Percentiles rank a stretch among this genome's conserved stretches.
These are phyloP conservation scores for Apis florea DNA, from an alignment of 1,140 invertebrate genomes.

Conservation along the genomic window DNA sequence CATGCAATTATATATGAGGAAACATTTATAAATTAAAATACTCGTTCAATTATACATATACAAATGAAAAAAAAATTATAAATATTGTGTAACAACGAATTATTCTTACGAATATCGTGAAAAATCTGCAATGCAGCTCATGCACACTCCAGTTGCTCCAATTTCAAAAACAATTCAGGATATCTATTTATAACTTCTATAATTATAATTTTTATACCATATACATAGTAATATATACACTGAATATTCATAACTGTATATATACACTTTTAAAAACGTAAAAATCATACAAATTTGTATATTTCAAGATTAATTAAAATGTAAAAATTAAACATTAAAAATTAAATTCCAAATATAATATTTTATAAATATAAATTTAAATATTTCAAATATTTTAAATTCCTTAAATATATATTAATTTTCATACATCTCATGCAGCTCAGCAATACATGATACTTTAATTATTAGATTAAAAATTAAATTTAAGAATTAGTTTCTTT, in stretches of 20 bases:
- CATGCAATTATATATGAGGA: too few relatives aligned
- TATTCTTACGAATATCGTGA: conserved; percentile 31
- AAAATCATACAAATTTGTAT: not conserved
- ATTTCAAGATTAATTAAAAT: not conserved
- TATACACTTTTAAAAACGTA: not conserved
- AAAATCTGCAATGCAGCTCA: conserved; percentile 53
- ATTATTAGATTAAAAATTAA: too few relatives aligned
- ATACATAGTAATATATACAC: not conserved
- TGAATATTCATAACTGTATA: not conserved
- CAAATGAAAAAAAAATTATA: too few relatives aligned
- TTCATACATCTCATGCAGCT: too few relatives aligned
- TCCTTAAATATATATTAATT: too few relatives aligned
- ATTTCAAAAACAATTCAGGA: conserved; percentile 38
- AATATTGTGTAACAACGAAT: not conserved
- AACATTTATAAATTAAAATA: too few relatives aligned
- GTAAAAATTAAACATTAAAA: not conserved
- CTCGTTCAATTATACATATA: too few relatives aligned
- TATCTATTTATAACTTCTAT: conserved; percentile 23
- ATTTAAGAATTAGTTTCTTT: too few relatives aligned
- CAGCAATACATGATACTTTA: too few relatives aligned
- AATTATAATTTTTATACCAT: conserved; percentile 52
- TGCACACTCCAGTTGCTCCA: conserved; percentile 44
- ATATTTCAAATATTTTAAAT: too few relatives aligned
- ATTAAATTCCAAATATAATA: too few relatives aligned
- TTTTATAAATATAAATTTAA: too few relatives aligned